Conservation (phyloP, 2,797 vertebrate species). For the Phataginus tetradactyla region DNA sequence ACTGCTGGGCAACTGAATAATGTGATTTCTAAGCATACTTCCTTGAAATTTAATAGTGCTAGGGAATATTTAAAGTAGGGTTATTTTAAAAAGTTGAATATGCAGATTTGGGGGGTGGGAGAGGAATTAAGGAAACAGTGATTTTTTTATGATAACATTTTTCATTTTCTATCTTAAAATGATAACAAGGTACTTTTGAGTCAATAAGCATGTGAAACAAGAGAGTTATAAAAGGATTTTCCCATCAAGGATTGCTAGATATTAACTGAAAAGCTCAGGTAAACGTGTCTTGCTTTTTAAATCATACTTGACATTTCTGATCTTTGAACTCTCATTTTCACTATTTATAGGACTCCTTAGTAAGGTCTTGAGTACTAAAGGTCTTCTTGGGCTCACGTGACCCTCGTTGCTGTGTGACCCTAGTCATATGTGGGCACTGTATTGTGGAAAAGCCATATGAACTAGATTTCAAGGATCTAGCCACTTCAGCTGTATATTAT, state of each 20-base stretch:
- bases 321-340: constrained; percentile 63
- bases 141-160: background rate
- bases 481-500: background rate
- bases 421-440: background rate
- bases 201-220: background rate
- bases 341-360: constrained; percentile 50
- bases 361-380: constrained; percentile 47
- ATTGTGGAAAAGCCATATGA: constrained; percentile 17
- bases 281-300: constrained; percentile 49
- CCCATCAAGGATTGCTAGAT: background rate
- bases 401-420: constrained; percentile 3
- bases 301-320: constrained; percentile 70
- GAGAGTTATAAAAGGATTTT: constrained; percentile 18
- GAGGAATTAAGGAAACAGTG: background rate
- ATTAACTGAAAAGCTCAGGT: constrained; percentile 63
- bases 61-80: constrained; percentile 54
- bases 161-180: constrained; percentile 31
- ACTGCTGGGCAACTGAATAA: constrained; percentile 51
- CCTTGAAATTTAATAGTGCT: constrained; percentile 48
- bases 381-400: constrained; percentile 32
- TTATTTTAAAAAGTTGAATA: constrained; percentile 55
- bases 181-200: background rate
- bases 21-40: constrained; percentile 66
- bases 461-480: constrained; percentile 48
- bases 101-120: background rate